These are phyloP conservation scores for Eretmocerus hayati DNA, from an alignment of 2,888 invertebrate species.

Conservation along the genomic window DNA sequence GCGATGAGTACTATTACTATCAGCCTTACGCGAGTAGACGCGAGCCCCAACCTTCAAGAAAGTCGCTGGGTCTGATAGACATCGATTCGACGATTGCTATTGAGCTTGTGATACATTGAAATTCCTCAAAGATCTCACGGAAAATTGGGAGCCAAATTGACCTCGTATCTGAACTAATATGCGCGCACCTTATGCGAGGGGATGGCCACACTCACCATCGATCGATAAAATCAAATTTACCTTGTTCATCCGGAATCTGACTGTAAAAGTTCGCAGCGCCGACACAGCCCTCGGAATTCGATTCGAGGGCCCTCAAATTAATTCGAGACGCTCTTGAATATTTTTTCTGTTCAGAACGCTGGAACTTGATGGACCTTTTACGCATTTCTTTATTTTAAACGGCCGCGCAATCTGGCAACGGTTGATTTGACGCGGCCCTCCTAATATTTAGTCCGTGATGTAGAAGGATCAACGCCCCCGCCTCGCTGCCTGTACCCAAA, in stretches of 20 bases:
- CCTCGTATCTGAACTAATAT: too few species aligned
- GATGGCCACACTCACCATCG: background rate
- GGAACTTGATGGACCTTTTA: slow-evolving; percentile 10
- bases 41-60: too few species aligned
- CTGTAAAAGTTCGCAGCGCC: background rate
- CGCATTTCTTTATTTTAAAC: slow-evolving; percentile 1
- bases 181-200: too few species aligned
- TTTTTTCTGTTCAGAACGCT: background rate
- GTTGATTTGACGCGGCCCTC: background rate
- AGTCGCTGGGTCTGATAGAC: too few species aligned
- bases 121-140: too few species aligned
- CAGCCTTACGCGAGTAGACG: too few species aligned
- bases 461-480: too few species aligned
- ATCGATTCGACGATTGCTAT: too few species aligned
- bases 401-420: background rate
- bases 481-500: too few species aligned
- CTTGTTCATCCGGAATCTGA: slow-evolving; percentile 8
- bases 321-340: slow-evolving; percentile 3
- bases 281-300: slow-evolving; percentile 1
- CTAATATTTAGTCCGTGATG: slow-evolving; percentile 2
- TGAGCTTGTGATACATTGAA: too few species aligned
- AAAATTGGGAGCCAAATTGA: too few species aligned
- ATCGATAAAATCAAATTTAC: slow-evolving; percentile 15
- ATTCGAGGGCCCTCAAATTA: background rate
- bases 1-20: too few species aligned